Evolutionary conservation across 2,113 vertebrate genomes (phyloP), one percentile per base, ranked within the genome.

Genomic region (Chloropsis cyanopogon): DNA sequence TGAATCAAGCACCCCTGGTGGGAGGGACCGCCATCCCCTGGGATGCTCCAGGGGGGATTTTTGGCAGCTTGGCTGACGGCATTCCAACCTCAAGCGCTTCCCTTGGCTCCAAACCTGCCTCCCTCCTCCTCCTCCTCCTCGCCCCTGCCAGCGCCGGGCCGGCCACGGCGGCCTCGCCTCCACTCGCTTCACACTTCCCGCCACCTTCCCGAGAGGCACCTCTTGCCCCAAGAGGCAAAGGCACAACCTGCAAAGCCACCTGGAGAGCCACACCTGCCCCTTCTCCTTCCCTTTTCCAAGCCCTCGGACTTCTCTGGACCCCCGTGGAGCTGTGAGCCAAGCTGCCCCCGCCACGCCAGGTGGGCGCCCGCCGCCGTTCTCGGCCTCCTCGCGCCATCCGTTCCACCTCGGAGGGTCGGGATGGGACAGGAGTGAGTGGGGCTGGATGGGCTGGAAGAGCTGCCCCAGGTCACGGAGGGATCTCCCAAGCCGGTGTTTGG

Each of bases 201-300:
- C 54, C 1, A 79, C 95, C 88, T 93, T 96, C 94, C 95, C 82
- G 10, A 92, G 93, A 85, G 93, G 92, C 88, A 9, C 75, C 82
- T 46, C 81, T 18, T 22, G 57, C 69, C 59, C 0, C 0, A 6
- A 76, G 61, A 25, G 83, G 61, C 83, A 22, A 44, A 17, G 86
- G 77, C 84, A n/a, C 79, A 6, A 93, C 95, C 76, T 86, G 79
- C 93, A 92, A 83, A 91, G 91, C 85, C 82, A 88, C 76, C 87
- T 35, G 71, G 76, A 56, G 93, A 82, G 80, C 69, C 91, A 66
- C 78, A 66, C 61, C 92, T 83, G 78, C 90, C 87, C 56, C 82
- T 86, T 82, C 24, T 2, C 53, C 93, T 84, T 86, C 68, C 92
- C 52, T 4, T 1, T 61, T 64, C 44, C 94, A 79, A 44, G 56